Percentiles rank a stretch among this genome's conserved stretches.
Evolutionary conservation across 2,113 vertebrate species (phyloP).

Genomic region (Xyliphius kryptos): DNA sequence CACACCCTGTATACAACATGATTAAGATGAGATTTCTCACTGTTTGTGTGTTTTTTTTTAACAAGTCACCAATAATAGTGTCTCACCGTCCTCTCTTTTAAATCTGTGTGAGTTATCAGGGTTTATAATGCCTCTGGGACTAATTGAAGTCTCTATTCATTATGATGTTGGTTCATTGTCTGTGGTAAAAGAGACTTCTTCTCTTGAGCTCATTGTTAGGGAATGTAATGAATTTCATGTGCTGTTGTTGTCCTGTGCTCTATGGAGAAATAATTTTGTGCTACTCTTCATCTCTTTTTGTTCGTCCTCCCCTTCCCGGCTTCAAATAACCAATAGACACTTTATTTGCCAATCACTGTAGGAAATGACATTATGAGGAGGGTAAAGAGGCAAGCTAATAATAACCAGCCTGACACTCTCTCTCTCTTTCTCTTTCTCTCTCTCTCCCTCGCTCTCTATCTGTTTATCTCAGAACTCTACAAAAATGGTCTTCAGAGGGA

Average conservation of each 20-base stretch:
- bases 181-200: constrained; percentile 61
- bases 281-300: constrained; percentile 63
- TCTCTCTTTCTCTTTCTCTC: no score
- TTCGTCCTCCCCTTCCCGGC: constrained; percentile 58
- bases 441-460: no score
- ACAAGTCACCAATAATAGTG: constrained; percentile 31
- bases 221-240: constrained; percentile 73
- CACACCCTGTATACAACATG: background rate
- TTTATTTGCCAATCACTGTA: constrained; percentile 74
- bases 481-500: constrained; percentile 97
- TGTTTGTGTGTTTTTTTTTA: constrained; percentile 16
- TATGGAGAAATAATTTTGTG: constrained; percentile 70
- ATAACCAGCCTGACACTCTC: constrained; percentile 53
- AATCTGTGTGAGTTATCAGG: constrained; percentile 65
- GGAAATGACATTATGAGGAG: constrained; percentile 69
- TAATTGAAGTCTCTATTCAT: constrained; percentile 73
- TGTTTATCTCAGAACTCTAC: constrained; percentile 85
- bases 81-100: constrained; percentile 30
- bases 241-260: constrained; percentile 52
- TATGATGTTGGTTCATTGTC: constrained; percentile 60
- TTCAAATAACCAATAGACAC: constrained; percentile 67
- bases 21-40: background rate
- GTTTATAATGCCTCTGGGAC: constrained; percentile 63
- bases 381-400: constrained; percentile 70
- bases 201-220: constrained; percentile 70